phyloP scores from a whole-genome alignment of 2,888 invertebrate species.

The Bombyx huttoni region DNA sequence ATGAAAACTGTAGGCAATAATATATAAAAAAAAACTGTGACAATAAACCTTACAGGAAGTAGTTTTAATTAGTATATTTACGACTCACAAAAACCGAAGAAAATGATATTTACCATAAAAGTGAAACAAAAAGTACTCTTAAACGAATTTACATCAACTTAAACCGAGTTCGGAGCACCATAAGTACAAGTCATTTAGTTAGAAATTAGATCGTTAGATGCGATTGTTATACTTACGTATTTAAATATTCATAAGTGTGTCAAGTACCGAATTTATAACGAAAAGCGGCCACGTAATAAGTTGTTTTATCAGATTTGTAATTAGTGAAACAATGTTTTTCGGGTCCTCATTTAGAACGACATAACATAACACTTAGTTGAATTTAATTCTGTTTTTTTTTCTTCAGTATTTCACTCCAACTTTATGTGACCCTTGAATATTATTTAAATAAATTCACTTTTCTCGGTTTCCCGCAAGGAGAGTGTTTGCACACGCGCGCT shows the following conservation, averaged over 20 bases:
- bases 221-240: neutral
- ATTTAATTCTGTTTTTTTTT: neutral
- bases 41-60: too few relatives aligned
- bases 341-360: neutral
- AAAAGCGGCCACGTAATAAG: neutral
- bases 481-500: constrained; percentile 6
- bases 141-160: too few relatives aligned
- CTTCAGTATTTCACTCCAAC: constrained; percentile 2
- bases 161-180: too few relatives aligned
- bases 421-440: constrained; percentile 6
- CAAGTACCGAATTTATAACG: neutral
- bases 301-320: neutral
- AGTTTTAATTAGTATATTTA: too few relatives aligned
- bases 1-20: too few relatives aligned
- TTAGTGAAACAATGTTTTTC: neutral
- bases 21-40: too few relatives aligned
- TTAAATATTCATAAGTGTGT: neutral
- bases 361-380: neutral
- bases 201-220: neutral
- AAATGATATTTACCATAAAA: too few relatives aligned
- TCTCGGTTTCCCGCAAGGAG: constrained; percentile 7
- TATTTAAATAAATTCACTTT: constrained; percentile 11
- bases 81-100: too few relatives aligned
- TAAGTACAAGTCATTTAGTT: too few relatives aligned
- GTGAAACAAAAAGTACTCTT: too few relatives aligned